phyloP scores from a whole-genome alignment of 2,797 vertebrate genomes.

The Liasis olivaceus region DNA sequence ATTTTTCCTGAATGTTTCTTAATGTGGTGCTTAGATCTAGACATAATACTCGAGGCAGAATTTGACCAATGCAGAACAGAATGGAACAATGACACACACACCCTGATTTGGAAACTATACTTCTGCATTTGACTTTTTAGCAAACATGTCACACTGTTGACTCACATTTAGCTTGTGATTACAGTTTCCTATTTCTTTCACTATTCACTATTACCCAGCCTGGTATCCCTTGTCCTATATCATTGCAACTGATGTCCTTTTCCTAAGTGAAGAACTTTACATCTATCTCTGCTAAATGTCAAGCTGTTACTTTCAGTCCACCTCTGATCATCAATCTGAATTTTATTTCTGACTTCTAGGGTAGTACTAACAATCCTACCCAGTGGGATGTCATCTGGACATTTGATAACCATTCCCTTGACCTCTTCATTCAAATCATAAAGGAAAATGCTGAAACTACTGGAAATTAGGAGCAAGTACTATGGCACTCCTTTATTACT shows the following conservation, averaged over 20 bases:
- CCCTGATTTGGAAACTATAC: neutral
- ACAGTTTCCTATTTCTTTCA: neutral
- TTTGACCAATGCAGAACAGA: neutral
- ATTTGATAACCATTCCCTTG: neutral
- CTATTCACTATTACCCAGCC: neutral
- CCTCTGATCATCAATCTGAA: neutral
- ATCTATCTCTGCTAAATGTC: neutral
- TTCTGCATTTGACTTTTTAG: neutral
- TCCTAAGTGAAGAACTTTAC: neutral
- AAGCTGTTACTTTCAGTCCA: neutral
- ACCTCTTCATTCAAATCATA: neutral
- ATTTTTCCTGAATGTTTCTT: neutral
- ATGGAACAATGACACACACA: neutral
- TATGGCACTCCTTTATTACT: neutral
- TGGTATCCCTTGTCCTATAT: too few relatives aligned
- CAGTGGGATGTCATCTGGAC: neutral
- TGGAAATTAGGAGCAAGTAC: neutral
- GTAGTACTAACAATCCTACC: neutral
- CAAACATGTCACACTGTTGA: neutral
- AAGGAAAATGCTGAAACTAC: neutral
- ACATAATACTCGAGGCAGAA: neutral
- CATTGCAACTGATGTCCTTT: neutral
- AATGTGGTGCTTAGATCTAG: neutral
- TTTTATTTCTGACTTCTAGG: neutral
- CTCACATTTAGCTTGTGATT: neutral